Evolutionary conservation across 2,797 vertebrate genomes (phyloP), one percentile per base, ranked within the genome.

Genomic region (Pyrocephalus nanus): DNA sequence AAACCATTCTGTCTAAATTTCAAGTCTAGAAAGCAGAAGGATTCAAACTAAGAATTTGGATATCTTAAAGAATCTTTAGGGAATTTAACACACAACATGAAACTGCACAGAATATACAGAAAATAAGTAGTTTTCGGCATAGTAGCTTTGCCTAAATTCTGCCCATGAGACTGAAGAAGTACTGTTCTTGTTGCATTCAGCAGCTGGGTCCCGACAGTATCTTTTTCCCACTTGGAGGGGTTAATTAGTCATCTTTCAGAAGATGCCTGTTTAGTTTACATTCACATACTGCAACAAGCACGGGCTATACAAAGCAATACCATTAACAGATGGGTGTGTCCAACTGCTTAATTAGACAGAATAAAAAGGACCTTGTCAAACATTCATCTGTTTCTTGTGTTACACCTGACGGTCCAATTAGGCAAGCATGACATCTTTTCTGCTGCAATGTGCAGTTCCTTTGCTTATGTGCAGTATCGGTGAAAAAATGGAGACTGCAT

Each of bases 241-340:
- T 97, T 98, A 98, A 98, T 98, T 97, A 98, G 91, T 90, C 87
- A 95, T 97, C 97, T 98, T 98, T 97, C 94, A 97, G 88, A 97
- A 94, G 86, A 86, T 92, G 72, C 77, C 92, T 97, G 93, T 98
- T 97, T 97, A 97, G 94, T 90, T 96, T 96, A 94, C 70, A 93
- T 97, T 97, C 93, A 67, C 70, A 85, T 97, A 96, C 92, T 97
- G 96, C 92, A 95, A 84, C 82, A 94, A 93, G 90, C 92, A 48
- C 66, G 93, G 76, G 72, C 95, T 92, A 38, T 95, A 96, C 92
- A 98, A 97, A 97, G 95, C 86, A 95, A 89, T 97, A 87, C 95
- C 84, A 54, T 98, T 98, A 98, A 96, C 83, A 97, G 95, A 85
- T 5, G 81, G 95, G 95, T 97, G 97, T 98, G 97, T 97, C 97